phyloP scores from a whole-genome alignment of 2,113 vertebrate species.

The Pipra filicauda region DNA sequence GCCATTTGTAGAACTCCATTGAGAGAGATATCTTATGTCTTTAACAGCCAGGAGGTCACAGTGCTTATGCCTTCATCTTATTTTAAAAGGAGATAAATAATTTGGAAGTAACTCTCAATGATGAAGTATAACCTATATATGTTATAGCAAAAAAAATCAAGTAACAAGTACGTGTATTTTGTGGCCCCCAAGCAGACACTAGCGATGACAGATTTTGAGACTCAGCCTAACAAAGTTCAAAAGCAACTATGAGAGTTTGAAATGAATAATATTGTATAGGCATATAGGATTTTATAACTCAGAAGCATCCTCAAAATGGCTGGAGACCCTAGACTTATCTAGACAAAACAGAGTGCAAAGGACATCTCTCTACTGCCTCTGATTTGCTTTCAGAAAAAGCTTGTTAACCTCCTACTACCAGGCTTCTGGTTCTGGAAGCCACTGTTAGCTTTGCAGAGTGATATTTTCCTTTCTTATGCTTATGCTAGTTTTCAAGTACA shows the following conservation, averaged over 20 bases:
- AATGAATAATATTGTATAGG: not conserved
- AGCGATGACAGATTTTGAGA: not conserved
- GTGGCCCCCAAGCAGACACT: not conserved
- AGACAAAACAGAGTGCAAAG: not conserved
- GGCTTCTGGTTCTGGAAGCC: not conserved
- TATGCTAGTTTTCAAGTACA: not conserved
- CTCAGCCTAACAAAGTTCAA: not conserved
- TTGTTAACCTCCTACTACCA: not conserved
- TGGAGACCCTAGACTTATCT: not conserved
- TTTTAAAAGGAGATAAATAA: not conserved
- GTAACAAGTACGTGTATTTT: not conserved
- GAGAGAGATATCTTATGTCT: not conserved
- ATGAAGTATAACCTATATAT: not conserved
- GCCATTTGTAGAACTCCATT: not conserved
- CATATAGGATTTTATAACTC: not conserved
- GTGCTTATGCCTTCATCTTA: not conserved
- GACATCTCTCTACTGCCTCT: not conserved
- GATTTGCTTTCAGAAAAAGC: not conserved
- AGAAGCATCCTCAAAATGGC: not conserved
- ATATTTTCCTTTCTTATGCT: not conserved
- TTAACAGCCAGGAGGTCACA: not conserved
- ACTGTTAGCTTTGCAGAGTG: not conserved
- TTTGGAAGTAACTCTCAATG: not conserved
- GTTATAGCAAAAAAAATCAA: not conserved
- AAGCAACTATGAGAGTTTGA: not conserved